Conservation (phyloP, 2,888 invertebrate genomes). For the Limenitis camilla region DNA sequence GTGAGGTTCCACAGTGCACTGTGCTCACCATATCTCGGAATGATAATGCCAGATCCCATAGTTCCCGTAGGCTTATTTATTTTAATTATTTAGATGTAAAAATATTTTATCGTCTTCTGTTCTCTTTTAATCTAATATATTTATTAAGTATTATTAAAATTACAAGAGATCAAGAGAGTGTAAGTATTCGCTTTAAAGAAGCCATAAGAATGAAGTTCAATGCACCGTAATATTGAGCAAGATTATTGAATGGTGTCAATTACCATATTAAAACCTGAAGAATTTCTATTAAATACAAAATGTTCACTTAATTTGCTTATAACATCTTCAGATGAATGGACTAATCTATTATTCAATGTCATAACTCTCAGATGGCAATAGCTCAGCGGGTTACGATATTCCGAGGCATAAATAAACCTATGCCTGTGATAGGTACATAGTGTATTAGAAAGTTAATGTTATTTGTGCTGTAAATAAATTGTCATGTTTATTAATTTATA, state of each 20-base stretch:
- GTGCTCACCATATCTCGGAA: too few species aligned
- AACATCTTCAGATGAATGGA: slow-evolving; percentile 22
- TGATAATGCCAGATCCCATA: too few species aligned
- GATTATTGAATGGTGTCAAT: slow-evolving; percentile 23
- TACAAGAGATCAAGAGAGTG: neutral
- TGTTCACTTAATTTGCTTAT: slow-evolving; percentile 24
- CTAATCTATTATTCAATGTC: slow-evolving; percentile 30
- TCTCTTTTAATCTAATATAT: too few species aligned
- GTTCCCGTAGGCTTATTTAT: too few species aligned
- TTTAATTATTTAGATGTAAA: too few species aligned
- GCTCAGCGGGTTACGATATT: slow-evolving; percentile 43
- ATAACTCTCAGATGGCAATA: slow-evolving; percentile 40
- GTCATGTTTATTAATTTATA: too few species aligned
- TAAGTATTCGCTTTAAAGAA: slow-evolving; percentile 24
- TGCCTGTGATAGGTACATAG: slow-evolving; percentile 11
- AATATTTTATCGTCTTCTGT: too few species aligned
- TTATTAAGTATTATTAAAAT: too few species aligned
- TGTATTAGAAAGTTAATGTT: slow-evolving; percentile 40
- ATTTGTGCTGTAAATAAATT: slow-evolving; percentile 26
- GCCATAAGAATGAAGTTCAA: slow-evolving; percentile 27
- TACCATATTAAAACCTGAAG: slow-evolving; percentile 23
- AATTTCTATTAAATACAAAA: slow-evolving; percentile 27
- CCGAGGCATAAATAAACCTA: slow-evolving; percentile 33
- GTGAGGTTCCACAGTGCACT: too few species aligned
- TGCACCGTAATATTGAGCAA: slow-evolving; percentile 24